Base-by-base conservation (phyloP, 2,888 invertebrate genomes). In the Kryphioiulus occultus region DNA sequence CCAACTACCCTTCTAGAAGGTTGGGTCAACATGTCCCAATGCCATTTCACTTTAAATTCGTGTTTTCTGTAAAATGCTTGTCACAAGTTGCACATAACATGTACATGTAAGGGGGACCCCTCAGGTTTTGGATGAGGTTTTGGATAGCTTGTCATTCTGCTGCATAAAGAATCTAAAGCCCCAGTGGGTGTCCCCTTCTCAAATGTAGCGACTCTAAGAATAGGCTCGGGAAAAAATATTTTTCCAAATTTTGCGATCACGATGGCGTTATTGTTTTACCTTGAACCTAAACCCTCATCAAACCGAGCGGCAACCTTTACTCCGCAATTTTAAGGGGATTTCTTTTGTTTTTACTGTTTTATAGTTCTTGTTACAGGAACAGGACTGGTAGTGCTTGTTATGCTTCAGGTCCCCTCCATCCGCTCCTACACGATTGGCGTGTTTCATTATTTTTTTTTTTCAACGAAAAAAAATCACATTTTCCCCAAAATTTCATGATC, bases 351-450 rank as follows among this genome's bases (percentile, higher is more conserved):
- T 68, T 68, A 68, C 68, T 68, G 68, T 68, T 68, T 68, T 68
- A 68, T 68, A 68, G 68, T 22, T 68, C 26, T 68, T 5, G 68
- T 68, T 68, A 78, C 78, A 32, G 78, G 26, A 78, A 78, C 22
- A 12, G 53, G 22, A 9, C 22, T 68, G 59, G 19, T 68, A 78
- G 30, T 78, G 78, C 30, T 12, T 78, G 78, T 78, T 78, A 78
- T 30, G 30, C 30, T 32, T 30, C 30, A 15, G 26, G 30, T 30
- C 78, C 30, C 78, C 78, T 30, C 30, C 30, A 78, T 78, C 78
- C 78, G 78, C 78, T 78, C 78, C 78, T 78, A 78, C 78, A 78
- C 78, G 78, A 78, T 78, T 30, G 78, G 78, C 78, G 30, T 78
- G 78, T 78, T 78, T 78, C 78, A 78, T 78, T 78, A 78, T 19